Percentiles rank a stretch among this genome's conserved stretches.
Evolutionary conservation across 1,140 invertebrate genomes (phyloP).

Genomic region (Heterodera carotae): DNA sequence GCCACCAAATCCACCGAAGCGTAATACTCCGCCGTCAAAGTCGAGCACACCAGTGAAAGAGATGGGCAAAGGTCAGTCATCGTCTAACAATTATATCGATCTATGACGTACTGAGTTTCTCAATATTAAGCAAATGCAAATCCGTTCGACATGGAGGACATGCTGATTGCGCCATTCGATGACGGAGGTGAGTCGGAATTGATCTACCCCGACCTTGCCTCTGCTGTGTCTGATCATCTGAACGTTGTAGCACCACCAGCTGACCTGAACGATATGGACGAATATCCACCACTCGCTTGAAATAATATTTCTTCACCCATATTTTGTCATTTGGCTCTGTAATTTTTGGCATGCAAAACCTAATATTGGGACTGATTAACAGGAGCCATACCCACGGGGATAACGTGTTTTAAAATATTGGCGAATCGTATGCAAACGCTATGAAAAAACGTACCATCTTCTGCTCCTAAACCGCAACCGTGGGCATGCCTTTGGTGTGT

Average conservation of each 20-base stretch:
- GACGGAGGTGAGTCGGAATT: constrained; percentile 18
- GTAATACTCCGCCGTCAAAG: constrained; percentile 23
- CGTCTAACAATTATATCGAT: too few relatives aligned
- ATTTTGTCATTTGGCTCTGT: too few relatives aligned
- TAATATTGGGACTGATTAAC: too few relatives aligned
- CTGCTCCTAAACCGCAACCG: too few relatives aligned
- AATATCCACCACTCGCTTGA: constrained; percentile 39
- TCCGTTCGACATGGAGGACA: constrained; percentile 40
- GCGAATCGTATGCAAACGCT: too few relatives aligned
- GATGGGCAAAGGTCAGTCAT: constrained; percentile 17
- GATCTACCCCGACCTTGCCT: not conserved
- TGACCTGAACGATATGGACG: constrained; percentile 45
- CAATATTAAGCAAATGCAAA: constrained; percentile 24
- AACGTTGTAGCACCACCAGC: constrained; percentile 31
- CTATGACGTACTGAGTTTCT: too few relatives aligned
- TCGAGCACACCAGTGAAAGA: not conserved
- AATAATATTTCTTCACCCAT: too few relatives aligned
- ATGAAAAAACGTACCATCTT: too few relatives aligned
- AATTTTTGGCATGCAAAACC: too few relatives aligned
- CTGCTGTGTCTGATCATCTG: not conserved
- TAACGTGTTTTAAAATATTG: too few relatives aligned
- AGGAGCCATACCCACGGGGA: too few relatives aligned
- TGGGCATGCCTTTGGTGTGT: too few relatives aligned
- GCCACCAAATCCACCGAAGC: constrained; percentile 39
- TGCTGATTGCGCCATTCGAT: constrained; percentile 12